Percentiles rank a stretch among this genome's conserved stretches.
Evolutionary conservation across 2,888 invertebrate genomes (phyloP).

Genomic region (Dermolepida albohirtum): DNA sequence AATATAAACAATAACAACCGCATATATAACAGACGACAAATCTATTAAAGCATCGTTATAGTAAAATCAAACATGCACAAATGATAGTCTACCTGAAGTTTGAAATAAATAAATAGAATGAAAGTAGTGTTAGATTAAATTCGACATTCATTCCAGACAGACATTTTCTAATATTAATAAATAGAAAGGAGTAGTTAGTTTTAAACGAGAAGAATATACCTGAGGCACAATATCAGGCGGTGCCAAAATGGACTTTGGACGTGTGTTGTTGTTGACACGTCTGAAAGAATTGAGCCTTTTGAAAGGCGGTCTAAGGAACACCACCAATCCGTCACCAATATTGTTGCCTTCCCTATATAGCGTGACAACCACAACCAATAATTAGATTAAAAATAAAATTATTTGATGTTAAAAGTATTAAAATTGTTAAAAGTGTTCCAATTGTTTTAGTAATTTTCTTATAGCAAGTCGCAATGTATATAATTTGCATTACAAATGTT

Average conservation of each 20-base stretch:
- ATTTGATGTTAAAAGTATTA: conserved; percentile 4
- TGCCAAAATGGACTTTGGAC: conserved; percentile 57
- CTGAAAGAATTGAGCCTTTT: conserved; percentile 62
- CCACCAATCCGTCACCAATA: conserved; percentile 61
- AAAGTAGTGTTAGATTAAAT: not conserved
- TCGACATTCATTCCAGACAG: not conserved
- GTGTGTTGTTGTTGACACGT: conserved; percentile 58
- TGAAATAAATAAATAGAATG: not conserved
- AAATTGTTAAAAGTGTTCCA: too few species aligned
- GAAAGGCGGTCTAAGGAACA: conserved; percentile 63
- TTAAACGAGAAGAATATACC: conserved; percentile 51
- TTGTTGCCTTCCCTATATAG: conserved; percentile 60
- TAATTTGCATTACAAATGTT: too few species aligned
- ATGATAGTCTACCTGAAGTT: not conserved
- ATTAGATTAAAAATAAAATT: conserved; percentile 24
- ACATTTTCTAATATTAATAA: not conserved
- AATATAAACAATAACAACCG: not conserved
- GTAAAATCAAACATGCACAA: not conserved
- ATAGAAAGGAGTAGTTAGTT: not conserved
- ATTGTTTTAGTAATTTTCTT: too few species aligned
- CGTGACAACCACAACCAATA: conserved; percentile 38
- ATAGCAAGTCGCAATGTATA: too few species aligned
- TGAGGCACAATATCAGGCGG: conserved; percentile 54
- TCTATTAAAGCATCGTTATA: too few species aligned
- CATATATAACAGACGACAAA: not conserved